Percentiles rank a stretch among this genome's conserved stretches.
phyloP scores from a whole-genome alignment of 1,140 invertebrate species.

The Metaphire vulgaris region DNA sequence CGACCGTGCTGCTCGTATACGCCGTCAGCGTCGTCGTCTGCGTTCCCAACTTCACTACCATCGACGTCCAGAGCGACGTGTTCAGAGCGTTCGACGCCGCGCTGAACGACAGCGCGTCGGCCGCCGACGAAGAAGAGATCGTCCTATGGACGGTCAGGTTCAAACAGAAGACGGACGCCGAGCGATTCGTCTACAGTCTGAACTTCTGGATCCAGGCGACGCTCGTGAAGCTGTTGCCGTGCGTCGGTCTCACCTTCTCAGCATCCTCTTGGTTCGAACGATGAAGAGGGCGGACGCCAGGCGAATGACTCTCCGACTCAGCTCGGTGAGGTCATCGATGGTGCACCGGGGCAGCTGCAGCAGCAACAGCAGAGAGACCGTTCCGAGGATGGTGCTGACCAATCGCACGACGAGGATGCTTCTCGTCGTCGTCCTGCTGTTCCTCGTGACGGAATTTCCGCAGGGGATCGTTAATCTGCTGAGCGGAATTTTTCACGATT shows the following conservation, averaged over 20 bases:
- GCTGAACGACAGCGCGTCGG: neutral
- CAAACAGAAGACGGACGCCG: conserved; percentile 37
- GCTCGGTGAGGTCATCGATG: neutral
- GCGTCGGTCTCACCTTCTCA: conserved; percentile 75
- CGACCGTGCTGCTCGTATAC: conserved; percentile 67
- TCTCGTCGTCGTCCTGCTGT: conserved; percentile 74
- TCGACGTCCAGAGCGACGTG: conserved; percentile 54
- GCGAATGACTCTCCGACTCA: neutral
- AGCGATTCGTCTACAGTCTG: conserved; percentile 58
- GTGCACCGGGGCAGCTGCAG: neutral
- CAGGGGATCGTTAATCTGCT: conserved; percentile 53
- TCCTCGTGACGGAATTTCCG: conserved; percentile 79
- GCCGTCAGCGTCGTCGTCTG: conserved; percentile 68
- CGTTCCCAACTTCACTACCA: conserved; percentile 68
- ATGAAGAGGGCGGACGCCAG: conserved; percentile 40
- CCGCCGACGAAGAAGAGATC: neutral
- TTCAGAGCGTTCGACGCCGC: neutral
- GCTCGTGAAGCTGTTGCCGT: conserved; percentile 78
- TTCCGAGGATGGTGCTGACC: conserved; percentile 44
- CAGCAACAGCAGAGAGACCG: neutral
- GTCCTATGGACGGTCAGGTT: neutral
- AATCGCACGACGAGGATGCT: conserved; percentile 86
- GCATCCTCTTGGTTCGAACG: conserved; percentile 64
- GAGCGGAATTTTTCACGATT: conserved; percentile 39
- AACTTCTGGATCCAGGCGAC: conserved; percentile 84